Base-by-base conservation (phyloP, 2,797 vertebrate species). In the Paguma larvata region DNA sequence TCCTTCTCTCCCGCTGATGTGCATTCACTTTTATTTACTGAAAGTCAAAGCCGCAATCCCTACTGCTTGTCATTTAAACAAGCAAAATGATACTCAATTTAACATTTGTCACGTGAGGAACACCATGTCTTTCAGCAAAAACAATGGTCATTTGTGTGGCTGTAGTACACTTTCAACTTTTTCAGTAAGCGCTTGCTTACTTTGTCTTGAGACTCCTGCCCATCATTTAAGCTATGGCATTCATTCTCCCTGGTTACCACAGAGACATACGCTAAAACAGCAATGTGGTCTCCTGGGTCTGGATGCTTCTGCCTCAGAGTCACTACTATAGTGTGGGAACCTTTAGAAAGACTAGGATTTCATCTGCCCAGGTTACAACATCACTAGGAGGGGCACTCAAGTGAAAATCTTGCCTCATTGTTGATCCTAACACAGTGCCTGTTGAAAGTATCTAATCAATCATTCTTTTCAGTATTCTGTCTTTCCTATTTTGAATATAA, bases 341-440 rank as follows among this genome's bases (percentile, higher is more conserved):
- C 15, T 46, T 53, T 44, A 86, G 14, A 38, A 89, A 44, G 1
- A 1, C 44, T 9, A 73, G 32, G 77, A 46, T 27, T 15, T 4
- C 32, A 14, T 3, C 0, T 18, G 18, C 1, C 5, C 62, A 46
- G 25, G 30, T 44, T 27, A 18, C 6, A 5, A n/a, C 1, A 0
- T 83, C 34, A 38, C 5, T 44, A 56, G 63, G 30, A 75, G n/a
- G 38, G 4, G 10, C 9, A 15, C 0, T 8, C 25, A 12, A 48
- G 62, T 5, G 32, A 85, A 63, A 63, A 34, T 1, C 51, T 73
- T 65, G 32, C 32, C 38, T 79, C 21, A n/a, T 93, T 44, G 62
- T 41, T 84, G 8, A 96, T 53, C 15, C 15, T 23, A 77, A 70
- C 9, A 30, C 1, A 34, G 75, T 75, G 2, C 51, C 77, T 78